Evolutionary conservation across 1,140 invertebrate species (phyloP).

Genomic region (Pseudomyrmex sp.): DNA sequence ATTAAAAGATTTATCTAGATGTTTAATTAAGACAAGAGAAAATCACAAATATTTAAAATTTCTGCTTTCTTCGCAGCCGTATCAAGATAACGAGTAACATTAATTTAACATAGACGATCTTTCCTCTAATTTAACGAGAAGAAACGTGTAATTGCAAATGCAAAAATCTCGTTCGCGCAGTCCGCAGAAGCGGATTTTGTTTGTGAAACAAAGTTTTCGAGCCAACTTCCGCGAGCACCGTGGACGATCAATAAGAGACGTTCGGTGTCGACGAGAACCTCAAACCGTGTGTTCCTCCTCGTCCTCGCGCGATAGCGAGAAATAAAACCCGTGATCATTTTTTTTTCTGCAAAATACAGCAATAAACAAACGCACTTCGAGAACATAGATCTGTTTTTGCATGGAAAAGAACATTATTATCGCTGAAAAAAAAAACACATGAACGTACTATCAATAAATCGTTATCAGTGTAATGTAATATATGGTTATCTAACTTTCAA

Average conservation of each 20-base stretch:
- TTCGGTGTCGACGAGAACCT: conserved; percentile 47
- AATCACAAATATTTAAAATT: no score
- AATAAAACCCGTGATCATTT: conserved; percentile 13
- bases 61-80: no score
- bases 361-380: no score
- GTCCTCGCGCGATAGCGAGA: conserved; percentile 52
- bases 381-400: no score
- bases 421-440: not conserved
- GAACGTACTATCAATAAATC: no score
- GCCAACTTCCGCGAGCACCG: conserved; percentile 49
- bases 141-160: not conserved
- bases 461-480: no score
- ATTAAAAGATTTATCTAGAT: no score
- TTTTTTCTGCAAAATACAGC: no score
- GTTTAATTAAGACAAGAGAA: no score
- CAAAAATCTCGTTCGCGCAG: conserved; percentile 11
- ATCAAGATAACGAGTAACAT: no score
- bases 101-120: not conserved
- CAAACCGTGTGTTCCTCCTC: conserved; percentile 10
- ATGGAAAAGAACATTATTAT: not conserved
- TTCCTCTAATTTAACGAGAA: not conserved
- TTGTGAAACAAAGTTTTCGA: conserved; percentile 63
- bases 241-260: conserved; percentile 64
- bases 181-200: conserved; percentile 44
- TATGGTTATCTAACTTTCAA: no score